These are phyloP conservation scores for Agapornis roseicollis DNA, from an alignment of 2,113 vertebrate species.

Conservation along the genomic window DNA sequence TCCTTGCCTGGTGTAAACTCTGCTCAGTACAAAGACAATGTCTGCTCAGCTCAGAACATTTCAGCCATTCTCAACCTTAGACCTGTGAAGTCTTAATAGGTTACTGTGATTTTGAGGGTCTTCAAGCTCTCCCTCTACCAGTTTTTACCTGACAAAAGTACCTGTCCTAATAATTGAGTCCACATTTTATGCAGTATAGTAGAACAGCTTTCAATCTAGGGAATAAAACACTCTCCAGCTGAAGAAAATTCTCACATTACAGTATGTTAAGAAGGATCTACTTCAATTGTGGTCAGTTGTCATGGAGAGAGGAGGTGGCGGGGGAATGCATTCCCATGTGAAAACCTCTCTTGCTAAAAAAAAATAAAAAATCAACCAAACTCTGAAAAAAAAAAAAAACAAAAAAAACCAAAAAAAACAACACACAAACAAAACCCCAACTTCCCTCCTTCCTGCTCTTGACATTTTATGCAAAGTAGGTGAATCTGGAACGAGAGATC, in stretches of 20 bases:
- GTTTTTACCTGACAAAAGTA: constrained; percentile 52
- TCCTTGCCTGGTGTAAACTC: neutral
- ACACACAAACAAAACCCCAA: constrained; percentile 4
- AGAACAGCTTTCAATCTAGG: constrained; percentile 78
- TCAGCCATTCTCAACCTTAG: neutral
- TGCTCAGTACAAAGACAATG: neutral
- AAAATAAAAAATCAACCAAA: neutral
- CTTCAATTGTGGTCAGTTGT: constrained; percentile 81
- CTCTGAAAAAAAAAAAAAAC: neutral
- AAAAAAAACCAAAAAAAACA: neutral
- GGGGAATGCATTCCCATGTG: constrained; percentile 59
- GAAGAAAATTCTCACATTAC: constrained; percentile 84
- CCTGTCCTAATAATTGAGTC: neutral
- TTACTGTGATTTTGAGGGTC: neutral
- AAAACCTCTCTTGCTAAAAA: constrained; percentile 54
- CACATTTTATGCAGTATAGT: constrained; percentile 41
- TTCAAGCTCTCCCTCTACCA: neutral
- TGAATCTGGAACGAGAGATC: constrained; percentile 76
- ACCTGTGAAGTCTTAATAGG: neutral
- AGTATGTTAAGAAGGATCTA: constrained; percentile 75
- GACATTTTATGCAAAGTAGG: constrained; percentile 75
- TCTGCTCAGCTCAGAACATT: neutral
- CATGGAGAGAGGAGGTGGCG: constrained; percentile 51
- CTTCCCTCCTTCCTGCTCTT: constrained; percentile 30
- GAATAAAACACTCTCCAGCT: constrained; percentile 78